A percentile compares a stretch with the other conserved stretches of the same genome.
These are phyloP conservation scores for Pterophyllum scalare DNA, from an alignment of 2,113 vertebrate species.

Conservation along the genomic window DNA sequence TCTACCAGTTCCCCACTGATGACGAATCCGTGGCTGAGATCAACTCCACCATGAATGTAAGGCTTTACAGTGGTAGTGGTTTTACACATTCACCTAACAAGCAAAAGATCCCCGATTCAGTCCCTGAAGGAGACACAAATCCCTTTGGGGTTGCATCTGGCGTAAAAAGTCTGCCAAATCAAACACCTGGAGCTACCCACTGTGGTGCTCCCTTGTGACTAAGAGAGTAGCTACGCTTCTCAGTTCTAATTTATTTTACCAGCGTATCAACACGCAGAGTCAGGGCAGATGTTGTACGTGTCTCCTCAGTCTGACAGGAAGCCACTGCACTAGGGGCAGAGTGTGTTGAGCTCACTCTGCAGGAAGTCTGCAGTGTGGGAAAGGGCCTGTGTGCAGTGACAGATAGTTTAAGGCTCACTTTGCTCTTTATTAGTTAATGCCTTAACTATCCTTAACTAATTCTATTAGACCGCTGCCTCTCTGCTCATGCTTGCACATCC, in stretches of 20 bases:
- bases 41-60: slow-evolving; percentile 98
- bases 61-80: slow-evolving; percentile 43
- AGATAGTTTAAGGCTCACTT: slow-evolving; percentile 25
- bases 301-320: slow-evolving; percentile 56
- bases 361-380: slow-evolving; percentile 71
- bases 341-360: slow-evolving; percentile 40
- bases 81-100: not conserved
- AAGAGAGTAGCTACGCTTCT: not conserved
- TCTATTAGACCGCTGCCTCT: slow-evolving; percentile 3
- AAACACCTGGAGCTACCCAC: not conserved
- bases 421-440: slow-evolving; percentile 21
- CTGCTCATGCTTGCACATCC: not conserved
- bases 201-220: not conserved
- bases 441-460: not conserved
- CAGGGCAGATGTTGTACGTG: slow-evolving; percentile 32
- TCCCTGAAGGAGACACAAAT: accelerated
- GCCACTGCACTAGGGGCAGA: slow-evolving; percentile 12
- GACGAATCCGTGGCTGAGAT: slow-evolving; percentile 97
- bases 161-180: not conserved
- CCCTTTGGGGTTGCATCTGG: not conserved
- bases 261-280: not conserved
- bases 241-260: not conserved
- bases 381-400: slow-evolving; percentile 37
- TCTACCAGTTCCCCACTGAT: slow-evolving; percentile 98
- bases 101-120: not conserved